Percentiles rank a stretch among this genome's conserved stretches.
phyloP scores from a whole-genome alignment of 2,113 vertebrate species.

The Noturus placidus region DNA sequence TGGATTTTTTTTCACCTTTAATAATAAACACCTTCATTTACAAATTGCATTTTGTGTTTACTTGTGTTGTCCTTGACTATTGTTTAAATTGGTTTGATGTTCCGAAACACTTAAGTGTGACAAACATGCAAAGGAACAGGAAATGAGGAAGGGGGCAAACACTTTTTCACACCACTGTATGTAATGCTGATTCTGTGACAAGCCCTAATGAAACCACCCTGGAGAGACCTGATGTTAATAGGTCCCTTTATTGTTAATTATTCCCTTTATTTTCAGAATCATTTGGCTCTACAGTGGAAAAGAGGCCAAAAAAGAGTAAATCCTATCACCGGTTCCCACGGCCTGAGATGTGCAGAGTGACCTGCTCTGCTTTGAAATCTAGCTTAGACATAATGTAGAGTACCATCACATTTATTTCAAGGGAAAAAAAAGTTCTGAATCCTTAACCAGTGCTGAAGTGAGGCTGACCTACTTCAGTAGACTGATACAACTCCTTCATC shows the following conservation, averaged over 20 bases:
- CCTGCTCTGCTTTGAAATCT: conserved; percentile 23
- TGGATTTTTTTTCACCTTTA: too few species aligned
- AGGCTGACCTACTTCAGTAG: conserved; percentile 44
- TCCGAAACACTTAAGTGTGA: too few species aligned
- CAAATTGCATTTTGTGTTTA: too few species aligned
- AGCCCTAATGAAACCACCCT: background rate
- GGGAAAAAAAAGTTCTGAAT: conserved; percentile 3
- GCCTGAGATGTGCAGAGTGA: conserved; percentile 3
- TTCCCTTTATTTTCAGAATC: background rate
- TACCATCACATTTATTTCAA: conserved; percentile 15
- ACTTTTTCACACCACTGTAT: too few species aligned
- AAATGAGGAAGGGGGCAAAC: too few species aligned
- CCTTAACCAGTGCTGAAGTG: conserved; percentile 4
- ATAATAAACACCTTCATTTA: too few species aligned
- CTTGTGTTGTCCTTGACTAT: too few species aligned
- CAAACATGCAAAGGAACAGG: too few species aligned
- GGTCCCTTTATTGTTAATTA: too few species aligned
- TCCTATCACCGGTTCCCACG: conserved; percentile 18
- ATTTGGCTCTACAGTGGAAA: background rate
- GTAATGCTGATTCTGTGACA: background rate
- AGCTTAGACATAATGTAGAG: background rate
- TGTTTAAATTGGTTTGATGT: too few species aligned
- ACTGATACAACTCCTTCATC: conserved; percentile 30
- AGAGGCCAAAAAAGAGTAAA: background rate
- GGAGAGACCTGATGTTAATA: background rate